A percentile compares a stretch with the other conserved stretches of the same genome.
These are phyloP conservation scores for Rissa tridactyla DNA, from an alignment of 2,113 vertebrate genomes.

Conservation along the genomic window DNA sequence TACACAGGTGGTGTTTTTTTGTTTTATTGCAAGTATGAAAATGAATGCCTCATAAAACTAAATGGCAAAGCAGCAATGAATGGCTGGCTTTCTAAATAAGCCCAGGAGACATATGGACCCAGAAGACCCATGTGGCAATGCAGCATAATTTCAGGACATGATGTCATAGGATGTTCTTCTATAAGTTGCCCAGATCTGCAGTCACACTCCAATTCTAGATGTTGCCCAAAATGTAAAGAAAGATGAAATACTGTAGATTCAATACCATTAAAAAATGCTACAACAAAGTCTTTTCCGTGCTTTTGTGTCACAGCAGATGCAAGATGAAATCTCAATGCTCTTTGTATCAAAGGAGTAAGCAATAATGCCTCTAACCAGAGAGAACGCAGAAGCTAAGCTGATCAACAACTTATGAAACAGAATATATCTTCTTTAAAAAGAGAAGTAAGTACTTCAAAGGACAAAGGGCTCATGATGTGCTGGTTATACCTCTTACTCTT, in stretches of 20 bases:
- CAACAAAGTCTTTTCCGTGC: not conserved
- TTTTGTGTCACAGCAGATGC: not conserved
- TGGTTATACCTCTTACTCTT: not conserved
- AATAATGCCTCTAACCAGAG: not conserved
- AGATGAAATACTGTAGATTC: not conserved
- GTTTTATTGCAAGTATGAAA: not conserved
- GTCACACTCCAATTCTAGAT: not conserved
- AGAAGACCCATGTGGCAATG: not conserved
- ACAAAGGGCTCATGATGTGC: not conserved
- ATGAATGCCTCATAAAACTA: not conserved
- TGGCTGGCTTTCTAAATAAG: not conserved
- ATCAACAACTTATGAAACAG: not conserved
- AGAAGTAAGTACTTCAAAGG: constrained; percentile 1
- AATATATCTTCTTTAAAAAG: not conserved
- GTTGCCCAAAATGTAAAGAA: not conserved
- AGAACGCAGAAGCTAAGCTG: not conserved
- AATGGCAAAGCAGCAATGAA: not conserved
- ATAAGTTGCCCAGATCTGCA: not conserved
- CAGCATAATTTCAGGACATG: not conserved
- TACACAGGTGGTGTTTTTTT: not conserved
- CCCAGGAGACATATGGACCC: not conserved
- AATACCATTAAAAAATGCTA: not conserved
- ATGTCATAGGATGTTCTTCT: not conserved
- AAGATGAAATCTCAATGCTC: not conserved
- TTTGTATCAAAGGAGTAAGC: not conserved